Conservation (phyloP, 2,888 invertebrate genomes). For the Listrodromus nycthemerus region DNA sequence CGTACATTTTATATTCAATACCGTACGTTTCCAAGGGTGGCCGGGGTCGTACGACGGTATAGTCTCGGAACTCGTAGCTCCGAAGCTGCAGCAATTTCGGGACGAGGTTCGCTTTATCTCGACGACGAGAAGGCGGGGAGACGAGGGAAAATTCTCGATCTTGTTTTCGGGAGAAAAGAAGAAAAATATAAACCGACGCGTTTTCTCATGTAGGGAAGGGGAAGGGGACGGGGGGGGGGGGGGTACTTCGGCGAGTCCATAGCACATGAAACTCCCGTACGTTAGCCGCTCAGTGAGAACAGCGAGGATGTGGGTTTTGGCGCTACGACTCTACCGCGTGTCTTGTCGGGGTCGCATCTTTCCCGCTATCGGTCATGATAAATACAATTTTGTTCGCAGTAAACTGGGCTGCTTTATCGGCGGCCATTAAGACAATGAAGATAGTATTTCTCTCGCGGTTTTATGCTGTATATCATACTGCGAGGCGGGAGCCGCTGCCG, state of each 20-base stretch:
- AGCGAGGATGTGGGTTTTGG: slow-evolving; percentile 1
- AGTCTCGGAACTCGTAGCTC: slow-evolving; percentile 21
- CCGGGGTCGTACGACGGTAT: neutral
- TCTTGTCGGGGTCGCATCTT: slow-evolving; percentile 43
- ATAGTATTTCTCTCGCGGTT: slow-evolving; percentile 81
- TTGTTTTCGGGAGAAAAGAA: slow-evolving; percentile 26
- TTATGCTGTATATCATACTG: slow-evolving; percentile 78
- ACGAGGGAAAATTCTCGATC: slow-evolving; percentile 19
- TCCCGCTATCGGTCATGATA: slow-evolving; percentile 78
- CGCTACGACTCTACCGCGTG: slow-evolving; percentile 37
- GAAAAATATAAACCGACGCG: slow-evolving; percentile 48
- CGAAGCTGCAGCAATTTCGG: slow-evolving; percentile 40
- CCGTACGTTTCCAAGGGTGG: slow-evolving; percentile 33
- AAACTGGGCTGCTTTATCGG: slow-evolving; percentile 82
- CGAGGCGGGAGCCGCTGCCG: slow-evolving; percentile 32
- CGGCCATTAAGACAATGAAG: slow-evolving; percentile 83
- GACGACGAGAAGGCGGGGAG: neutral
- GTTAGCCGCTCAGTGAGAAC: neutral
- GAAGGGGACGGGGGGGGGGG: neutral
- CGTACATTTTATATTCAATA: slow-evolving; percentile 57
- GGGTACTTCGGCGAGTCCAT: neutral
- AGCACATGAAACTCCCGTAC: slow-evolving; percentile 17
- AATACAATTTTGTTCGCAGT: slow-evolving; percentile 81
- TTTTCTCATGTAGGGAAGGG: slow-evolving; percentile 11
- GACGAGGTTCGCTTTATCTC: slow-evolving; percentile 61